phyloP scores from a whole-genome alignment of 1,140 invertebrate genomes.

The Thereuonema tuberculata region DNA sequence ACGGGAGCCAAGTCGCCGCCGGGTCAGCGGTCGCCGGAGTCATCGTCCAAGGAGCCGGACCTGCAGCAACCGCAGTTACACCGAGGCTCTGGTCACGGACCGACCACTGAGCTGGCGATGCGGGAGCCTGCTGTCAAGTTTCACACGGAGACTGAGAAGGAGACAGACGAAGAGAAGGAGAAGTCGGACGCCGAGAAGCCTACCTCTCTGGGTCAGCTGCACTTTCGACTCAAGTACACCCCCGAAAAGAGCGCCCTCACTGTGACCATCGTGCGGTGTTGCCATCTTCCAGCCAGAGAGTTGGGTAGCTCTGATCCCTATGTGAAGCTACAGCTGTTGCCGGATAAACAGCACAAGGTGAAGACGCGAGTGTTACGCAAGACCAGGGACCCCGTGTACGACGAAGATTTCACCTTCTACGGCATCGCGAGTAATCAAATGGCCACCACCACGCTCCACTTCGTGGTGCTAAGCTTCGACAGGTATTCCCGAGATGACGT shows the following conservation, averaged over 20 bases:
- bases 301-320: constrained; percentile 66
- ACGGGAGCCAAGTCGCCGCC: constrained; percentile 40
- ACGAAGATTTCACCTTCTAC: constrained; percentile 95
- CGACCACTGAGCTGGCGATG: not conserved
- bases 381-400: constrained; percentile 81
- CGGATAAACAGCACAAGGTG: constrained; percentile 88
- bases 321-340: constrained; percentile 82
- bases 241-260: constrained; percentile 75
- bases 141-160: constrained; percentile 33
- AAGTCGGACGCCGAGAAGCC: constrained; percentile 29
- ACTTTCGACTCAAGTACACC: constrained; percentile 76
- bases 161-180: constrained; percentile 21
- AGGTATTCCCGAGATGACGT: constrained; percentile 93
- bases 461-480: constrained; percentile 91
- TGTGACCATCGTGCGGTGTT: constrained; percentile 78
- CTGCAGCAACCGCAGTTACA: not conserved
- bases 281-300: constrained; percentile 64
- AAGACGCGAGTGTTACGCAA: constrained; percentile 87
- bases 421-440: constrained; percentile 72
- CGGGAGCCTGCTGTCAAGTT: constrained; percentile 12
- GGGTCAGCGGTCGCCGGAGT: not conserved
- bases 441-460: constrained; percentile 70
- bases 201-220: constrained; percentile 59
- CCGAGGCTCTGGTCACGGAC: not conserved
- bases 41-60: not conserved